Evolutionary conservation across 1,140 invertebrate species (phyloP).

Genomic region (Probaryconus sp.): DNA sequence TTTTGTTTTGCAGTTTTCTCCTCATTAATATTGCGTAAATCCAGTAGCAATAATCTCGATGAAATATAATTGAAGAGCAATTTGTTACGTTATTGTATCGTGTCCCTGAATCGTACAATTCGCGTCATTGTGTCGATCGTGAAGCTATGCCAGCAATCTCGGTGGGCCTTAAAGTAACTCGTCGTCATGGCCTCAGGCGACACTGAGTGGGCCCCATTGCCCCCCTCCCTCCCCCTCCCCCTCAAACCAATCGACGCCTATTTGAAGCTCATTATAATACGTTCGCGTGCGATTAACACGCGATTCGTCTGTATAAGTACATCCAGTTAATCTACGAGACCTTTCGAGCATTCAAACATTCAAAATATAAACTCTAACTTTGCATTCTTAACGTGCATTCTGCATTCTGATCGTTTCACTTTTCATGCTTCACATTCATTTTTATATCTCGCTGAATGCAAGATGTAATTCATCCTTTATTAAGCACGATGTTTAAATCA

Average conservation of each 20-base stretch:
- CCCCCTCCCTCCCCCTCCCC: conserved; percentile 4
- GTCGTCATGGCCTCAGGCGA: conserved; percentile 58
- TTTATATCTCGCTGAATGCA: too few relatives aligned
- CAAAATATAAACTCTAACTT: conserved; percentile 11
- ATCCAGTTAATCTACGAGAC: conserved; percentile 9
- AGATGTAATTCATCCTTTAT: too few relatives aligned
- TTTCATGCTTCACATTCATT: too few relatives aligned
- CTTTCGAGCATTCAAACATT: conserved; percentile 23
- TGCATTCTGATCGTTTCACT: conserved; percentile 27
- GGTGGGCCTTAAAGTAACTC: conserved; percentile 67
- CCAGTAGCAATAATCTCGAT: too few relatives aligned
- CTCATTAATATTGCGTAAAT: too few relatives aligned
- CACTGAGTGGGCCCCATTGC: conserved; percentile 55
- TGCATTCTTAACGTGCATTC: conserved; percentile 11
- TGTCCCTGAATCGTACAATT: conserved; percentile 27
- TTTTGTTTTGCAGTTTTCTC: too few relatives aligned
- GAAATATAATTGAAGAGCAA: too few relatives aligned
- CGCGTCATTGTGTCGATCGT: conserved; percentile 40
- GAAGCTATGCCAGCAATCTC: conserved; percentile 38
- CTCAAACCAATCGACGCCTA: conserved; percentile 25
- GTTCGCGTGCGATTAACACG: conserved; percentile 28
- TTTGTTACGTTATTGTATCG: conserved; percentile 45
- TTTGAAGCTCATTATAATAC: conserved; percentile 33
- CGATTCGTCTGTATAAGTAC: conserved; percentile 18
- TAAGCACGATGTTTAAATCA: too few relatives aligned